Evolutionary conservation across 92 coral and sea anemone species (phyloP), one percentile per base, ranked within the genome.

Genomic region (Desmophyllum pertusum): DNA sequence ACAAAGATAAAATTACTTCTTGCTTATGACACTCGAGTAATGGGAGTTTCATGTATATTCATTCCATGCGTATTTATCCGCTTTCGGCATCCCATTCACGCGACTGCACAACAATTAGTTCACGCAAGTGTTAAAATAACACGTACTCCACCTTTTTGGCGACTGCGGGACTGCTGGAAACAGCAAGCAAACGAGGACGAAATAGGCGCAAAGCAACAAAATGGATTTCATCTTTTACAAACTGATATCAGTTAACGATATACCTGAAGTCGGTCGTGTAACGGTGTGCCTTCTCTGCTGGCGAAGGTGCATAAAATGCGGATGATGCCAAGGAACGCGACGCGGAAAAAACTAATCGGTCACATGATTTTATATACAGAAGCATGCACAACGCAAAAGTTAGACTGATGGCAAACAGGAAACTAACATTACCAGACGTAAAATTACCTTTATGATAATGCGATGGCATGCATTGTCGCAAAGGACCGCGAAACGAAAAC

Each of bases 91-190:
- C n/a, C n/a, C 29, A 55, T 59, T 59, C 9, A 25, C 0, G 65
- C 30, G 1, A 23, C 17, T 2, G 27, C 1, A 5, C 30, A 36
- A 1, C 29, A n/a, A 2, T 39, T 27, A n/a, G 27, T 25, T 0
- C 21, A 27, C 15, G n/a, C 35, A 27, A 25, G 65, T 59, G 65
- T n/a, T 5, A n/a, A n/a, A n/a, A n/a, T n/a, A n/a, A n/a, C n/a
- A n/a, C 21, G 2, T 29, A 30, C 53, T 72, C n/a, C 38, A 43
- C 59, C 77, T 41, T 50, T 15, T 72, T 42, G 3, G 52, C 35
- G 30, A 45, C 77, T 72, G n/a, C n/a, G n/a, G 77, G 77, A 43
- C 57, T 72, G 55, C 57, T 7, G 48, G 55, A 72, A n/a, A 11
- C 14, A 27, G 46, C 55, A 72, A 42, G 25, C 77, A 43, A n/a